Evolutionary conservation across 1,140 invertebrate genomes (phyloP), one percentile per base, ranked within the genome.

Genomic region (Drosophila auraria): DNA sequence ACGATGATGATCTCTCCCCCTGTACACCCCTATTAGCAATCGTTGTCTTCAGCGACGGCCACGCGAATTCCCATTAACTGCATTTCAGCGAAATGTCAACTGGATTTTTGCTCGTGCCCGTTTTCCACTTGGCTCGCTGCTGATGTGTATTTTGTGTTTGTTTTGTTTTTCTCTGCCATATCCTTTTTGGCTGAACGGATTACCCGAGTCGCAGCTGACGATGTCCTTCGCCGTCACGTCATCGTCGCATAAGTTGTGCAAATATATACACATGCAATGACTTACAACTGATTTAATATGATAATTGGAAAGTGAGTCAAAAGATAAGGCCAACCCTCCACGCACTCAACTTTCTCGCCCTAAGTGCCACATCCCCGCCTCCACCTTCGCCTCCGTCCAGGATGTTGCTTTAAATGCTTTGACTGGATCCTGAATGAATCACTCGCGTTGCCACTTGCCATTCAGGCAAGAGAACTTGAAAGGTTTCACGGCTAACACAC

Each of bases 221-320:
- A 38, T 25, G 68, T 73, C 68, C 70, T 72, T 70, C 53, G 20
- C 62, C 54, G 47, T 30, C 20, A 23, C 20, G 23, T 25, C 20
- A 23, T 38, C 51, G 25, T 59, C 53, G 53, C 70, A 81, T 76
- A 81, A 80, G 78, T 86, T 84, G 74, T 84, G 82, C 65, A 86
- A 86, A 84, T 86, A 81, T 78, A 84, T 81, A 71, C 81, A 71
- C 50, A 73, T 69, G 81, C 60, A 83, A 80, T 84, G 82, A 81
- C 83, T 84, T 86, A 86, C 82, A 86, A 78, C 82, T 86, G 82
- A 86, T 86, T 86, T 84, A 86, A 86, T 84, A 86, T 86, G 82
- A 81, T 86, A 86, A 86, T 86, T 86, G 82, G 78, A 74, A 86
- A 78, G 74, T 60, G 82, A 77, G 61, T 69, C 77, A 65, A 65